A percentile compares a stretch with the other conserved stretches of the same genome.
phyloP scores from a whole-genome alignment of 2,113 vertebrate genomes.

The Sturnira hondurensis region DNA sequence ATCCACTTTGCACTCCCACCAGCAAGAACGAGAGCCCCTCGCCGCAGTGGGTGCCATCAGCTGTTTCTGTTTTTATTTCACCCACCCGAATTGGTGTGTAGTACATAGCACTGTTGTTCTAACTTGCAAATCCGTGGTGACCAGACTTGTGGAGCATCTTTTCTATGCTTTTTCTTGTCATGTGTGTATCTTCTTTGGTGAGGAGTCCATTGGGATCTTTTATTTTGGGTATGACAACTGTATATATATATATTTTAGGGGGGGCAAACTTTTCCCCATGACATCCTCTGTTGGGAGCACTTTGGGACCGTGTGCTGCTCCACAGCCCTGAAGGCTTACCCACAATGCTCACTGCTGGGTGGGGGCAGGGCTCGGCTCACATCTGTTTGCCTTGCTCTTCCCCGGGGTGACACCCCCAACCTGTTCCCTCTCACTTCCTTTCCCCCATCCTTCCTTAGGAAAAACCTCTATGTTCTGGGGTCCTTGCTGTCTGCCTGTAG shows the following conservation, averaged over 20 bases:
- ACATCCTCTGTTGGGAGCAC: not conserved
- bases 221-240: not conserved
- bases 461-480: not conserved
- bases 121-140: not conserved
- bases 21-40: not conserved
- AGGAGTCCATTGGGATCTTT: not conserved
- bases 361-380: too few relatives aligned
- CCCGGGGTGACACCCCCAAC: not conserved
- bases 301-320: not conserved
- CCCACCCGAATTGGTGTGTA: not conserved
- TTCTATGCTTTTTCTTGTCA: not conserved
- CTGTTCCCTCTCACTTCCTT: not conserved
- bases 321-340: not conserved
- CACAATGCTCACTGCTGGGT: not conserved
- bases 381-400: not conserved
- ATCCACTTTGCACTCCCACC: not conserved
- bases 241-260: too few relatives aligned
- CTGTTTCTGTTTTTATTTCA: not conserved
- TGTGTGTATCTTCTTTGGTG: not conserved
- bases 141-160: not conserved
- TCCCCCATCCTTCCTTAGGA: not conserved
- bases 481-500: not conserved
- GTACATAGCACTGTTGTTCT: not conserved
- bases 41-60: not conserved
- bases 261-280: not conserved